Conservation (phyloP, 2,797 vertebrate species). For the Crocodylus rhombifer region DNA sequence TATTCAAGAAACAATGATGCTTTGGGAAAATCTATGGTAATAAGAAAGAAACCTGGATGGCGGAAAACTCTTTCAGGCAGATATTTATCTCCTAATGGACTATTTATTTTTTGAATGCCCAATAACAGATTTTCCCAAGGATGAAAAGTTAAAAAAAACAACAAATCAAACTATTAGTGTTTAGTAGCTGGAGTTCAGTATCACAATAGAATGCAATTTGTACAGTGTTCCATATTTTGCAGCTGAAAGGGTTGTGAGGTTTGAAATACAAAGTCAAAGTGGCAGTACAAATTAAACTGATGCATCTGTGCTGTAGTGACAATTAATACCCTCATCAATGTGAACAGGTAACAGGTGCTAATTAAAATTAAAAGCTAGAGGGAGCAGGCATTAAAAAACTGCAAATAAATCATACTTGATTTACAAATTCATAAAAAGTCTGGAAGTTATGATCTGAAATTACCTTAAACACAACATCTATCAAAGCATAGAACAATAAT, state of each 20-base stretch:
- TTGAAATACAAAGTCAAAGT: slow-evolving; percentile 66
- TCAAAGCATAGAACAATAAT: slow-evolving; percentile 79
- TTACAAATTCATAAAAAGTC: slow-evolving; percentile 79
- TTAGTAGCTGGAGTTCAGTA: slow-evolving; percentile 35
- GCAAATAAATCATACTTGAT: slow-evolving; percentile 80
- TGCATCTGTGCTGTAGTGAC: slow-evolving; percentile 68
- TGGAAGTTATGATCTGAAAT: slow-evolving; percentile 79
- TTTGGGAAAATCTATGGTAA: slow-evolving; percentile 66
- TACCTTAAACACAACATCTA: slow-evolving; percentile 77
- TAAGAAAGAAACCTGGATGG: slow-evolving; percentile 66
- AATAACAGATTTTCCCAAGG: not conserved
- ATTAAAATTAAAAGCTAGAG: slow-evolving; percentile 84
- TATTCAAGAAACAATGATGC: slow-evolving; percentile 75
- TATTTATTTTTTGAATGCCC: not conserved
- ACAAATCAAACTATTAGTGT: slow-evolving; percentile 36
- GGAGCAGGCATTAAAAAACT: slow-evolving; percentile 77
- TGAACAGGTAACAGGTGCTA: slow-evolving; percentile 79
- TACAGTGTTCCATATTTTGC: slow-evolving; percentile 9
- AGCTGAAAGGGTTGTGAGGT: not conserved
- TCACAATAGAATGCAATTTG: slow-evolving; percentile 45
- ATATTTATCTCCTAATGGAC: slow-evolving; percentile 67
- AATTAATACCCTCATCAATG: slow-evolving; percentile 71
- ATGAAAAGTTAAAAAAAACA: slow-evolving; percentile 51
- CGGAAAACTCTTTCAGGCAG: slow-evolving; percentile 69
- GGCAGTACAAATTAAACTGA: slow-evolving; percentile 49